A percentile compares a stretch with the other conserved stretches of the same genome.
phyloP scores from a whole-genome alignment of 1,140 invertebrate genomes.

The Aphelinus atriplicis region DNA sequence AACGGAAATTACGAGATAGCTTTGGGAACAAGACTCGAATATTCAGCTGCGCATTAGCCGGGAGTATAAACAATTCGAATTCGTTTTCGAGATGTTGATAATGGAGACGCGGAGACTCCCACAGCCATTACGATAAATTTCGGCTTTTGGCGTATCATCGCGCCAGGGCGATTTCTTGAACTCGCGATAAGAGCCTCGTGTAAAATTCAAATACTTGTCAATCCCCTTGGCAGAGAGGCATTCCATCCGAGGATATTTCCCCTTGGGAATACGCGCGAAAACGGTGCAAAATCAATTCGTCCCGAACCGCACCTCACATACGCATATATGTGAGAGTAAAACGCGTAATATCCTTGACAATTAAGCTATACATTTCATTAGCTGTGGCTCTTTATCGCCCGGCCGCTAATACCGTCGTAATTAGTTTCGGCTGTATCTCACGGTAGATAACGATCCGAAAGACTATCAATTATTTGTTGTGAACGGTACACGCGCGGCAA shows the following conservation, averaged over 20 bases:
- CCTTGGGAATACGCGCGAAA: neutral
- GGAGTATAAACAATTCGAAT: no score
- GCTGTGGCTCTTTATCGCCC: conserved; percentile 4
- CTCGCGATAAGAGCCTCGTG: no score
- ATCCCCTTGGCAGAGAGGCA: no score
- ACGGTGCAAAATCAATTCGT: neutral
- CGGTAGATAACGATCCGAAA: conserved; percentile 27
- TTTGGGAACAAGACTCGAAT: conserved; percentile 13
- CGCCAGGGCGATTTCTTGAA: no score
- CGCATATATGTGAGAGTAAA: no score
- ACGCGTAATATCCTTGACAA: neutral
- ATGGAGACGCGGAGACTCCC: no score
- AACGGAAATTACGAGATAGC: conserved; percentile 10
- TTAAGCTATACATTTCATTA: conserved; percentile 39
- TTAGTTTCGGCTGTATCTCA: conserved; percentile 31
- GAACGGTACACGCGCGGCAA: conserved; percentile 16
- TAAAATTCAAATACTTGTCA: neutral
- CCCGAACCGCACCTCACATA: no score
- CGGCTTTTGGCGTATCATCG: no score
- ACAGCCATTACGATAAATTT: no score
- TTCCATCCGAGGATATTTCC: no score
- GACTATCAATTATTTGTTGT: conserved; percentile 28
- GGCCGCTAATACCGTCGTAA: conserved; percentile 15
- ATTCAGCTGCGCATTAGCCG: conserved; percentile 3
- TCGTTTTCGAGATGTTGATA: no score